Evolutionary conservation across 2,888 invertebrate species (phyloP), one percentile per base, ranked within the genome.

Genomic region (Ormyrus thymus): DNA sequence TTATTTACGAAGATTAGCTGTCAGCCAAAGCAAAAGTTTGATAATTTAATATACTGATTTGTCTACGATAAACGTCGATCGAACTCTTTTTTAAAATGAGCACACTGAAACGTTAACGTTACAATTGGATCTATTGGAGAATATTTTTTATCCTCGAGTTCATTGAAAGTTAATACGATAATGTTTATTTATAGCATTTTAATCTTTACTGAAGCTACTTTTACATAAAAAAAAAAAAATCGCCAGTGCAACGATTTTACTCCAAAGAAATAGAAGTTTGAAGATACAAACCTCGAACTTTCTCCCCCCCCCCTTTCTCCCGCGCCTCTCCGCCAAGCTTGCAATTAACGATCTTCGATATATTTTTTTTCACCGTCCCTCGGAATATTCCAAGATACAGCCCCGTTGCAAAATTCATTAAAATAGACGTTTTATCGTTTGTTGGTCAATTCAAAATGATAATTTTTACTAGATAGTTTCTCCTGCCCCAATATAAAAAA

Each of bases 381-480:
- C 46, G 79, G 79, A 79, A 71, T 71, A 79, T 79, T 75, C 79
- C 70, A 10, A 69, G 78, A 78, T 78, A 29, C 29, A 72, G 55
- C 29, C 29, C 29, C 76, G 51, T 80, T 80, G 79, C 79, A 76
- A 80, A 80, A 80, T 80, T 76, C 70, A 80, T 77, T 69, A 70
- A 77, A 70, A 80, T 77, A 80, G 76, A 80, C 77, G 70, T 80
- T 80, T 74, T 77, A 77, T 77, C 80, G 29, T 74, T 29, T 61
- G 61, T 80, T 77, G 74, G 73, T 73, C 80, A 80, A 79, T 69
- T 71, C 79, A 75, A 79, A 75, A 79, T 75, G 74, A 80, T 80
- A 73, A 77, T 77, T 80, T 80, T 74, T 65, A 77, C 69, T 74
- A 80, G 77, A 77, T 80, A 69, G 77, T 77, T 80, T 68, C 70